phyloP scores from a whole-genome alignment of 2,113 vertebrate genomes.

The Gadus chalcogrammus region DNA sequence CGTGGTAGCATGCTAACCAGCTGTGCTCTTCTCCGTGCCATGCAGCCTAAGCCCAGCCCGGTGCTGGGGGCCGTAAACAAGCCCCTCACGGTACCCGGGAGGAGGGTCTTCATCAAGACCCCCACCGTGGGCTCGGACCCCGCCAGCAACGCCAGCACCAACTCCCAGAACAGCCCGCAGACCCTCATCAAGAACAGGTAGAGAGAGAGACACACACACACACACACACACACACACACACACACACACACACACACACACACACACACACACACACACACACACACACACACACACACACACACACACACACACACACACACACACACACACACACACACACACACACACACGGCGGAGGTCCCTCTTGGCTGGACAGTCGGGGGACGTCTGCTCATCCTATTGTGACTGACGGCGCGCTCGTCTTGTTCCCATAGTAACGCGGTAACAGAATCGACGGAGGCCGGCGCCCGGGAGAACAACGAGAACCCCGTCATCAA shows the following conservation, averaged over 20 bases:
- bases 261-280: too few relatives aligned
- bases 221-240: too few relatives aligned
- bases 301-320: too few relatives aligned
- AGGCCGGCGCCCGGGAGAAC: constrained; percentile 89
- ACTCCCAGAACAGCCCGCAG: constrained; percentile 83
- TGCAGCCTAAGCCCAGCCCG: constrained; percentile 86
- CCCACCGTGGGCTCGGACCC: constrained; percentile 73
- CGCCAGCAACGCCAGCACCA: constrained; percentile 81
- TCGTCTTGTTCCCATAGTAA: constrained; percentile 65
- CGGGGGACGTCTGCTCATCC: too few relatives aligned
- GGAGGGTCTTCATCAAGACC: constrained; percentile 85
- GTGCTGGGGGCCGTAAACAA: constrained; percentile 95
- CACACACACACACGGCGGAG: too few relatives aligned
- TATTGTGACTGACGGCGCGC: too few relatives aligned
- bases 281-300: too few relatives aligned
- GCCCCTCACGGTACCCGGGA: constrained; percentile 88
- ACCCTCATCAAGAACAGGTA: constrained; percentile 87
- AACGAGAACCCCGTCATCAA: constrained; percentile 93
- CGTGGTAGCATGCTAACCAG: neutral
- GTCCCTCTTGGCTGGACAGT: too few relatives aligned
- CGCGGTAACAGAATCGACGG: constrained; percentile 78
- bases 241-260: too few relatives aligned
- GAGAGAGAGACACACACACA: too few relatives aligned
- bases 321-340: too few relatives aligned
- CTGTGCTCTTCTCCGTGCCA: neutral